phyloP scores from a whole-genome alignment of 2,888 invertebrate species.

The Agrochola litura region DNA sequence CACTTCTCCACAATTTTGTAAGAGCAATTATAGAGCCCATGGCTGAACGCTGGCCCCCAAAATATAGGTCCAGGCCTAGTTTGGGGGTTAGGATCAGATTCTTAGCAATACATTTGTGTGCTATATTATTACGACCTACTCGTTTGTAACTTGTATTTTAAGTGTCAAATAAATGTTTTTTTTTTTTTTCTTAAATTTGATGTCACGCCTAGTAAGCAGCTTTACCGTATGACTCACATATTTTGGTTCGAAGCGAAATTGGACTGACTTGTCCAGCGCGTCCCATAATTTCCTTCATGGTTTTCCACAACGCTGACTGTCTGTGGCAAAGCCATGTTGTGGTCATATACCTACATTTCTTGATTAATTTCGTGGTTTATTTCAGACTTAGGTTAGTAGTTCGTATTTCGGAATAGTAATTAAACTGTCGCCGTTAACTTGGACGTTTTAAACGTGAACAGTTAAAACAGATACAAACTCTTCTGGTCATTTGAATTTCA shows the following conservation, averaged over 20 bases:
- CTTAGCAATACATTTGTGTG: too few species aligned
- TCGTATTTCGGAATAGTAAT: constrained; percentile 35
- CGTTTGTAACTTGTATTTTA: too few species aligned
- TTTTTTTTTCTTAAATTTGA: too few species aligned
- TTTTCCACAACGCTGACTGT: constrained; percentile 22
- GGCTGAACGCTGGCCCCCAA: too few species aligned
- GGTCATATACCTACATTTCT: constrained; percentile 14
- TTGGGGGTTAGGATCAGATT: too few species aligned
- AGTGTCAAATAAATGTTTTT: too few species aligned
- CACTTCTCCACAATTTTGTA: too few species aligned
- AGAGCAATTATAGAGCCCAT: too few species aligned
- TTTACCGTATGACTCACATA: neutral
- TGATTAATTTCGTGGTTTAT: constrained; percentile 44
- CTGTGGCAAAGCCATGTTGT: neutral
- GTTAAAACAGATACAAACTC: constrained; percentile 42
- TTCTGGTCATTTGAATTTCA: constrained; percentile 50
- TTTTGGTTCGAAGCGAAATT: constrained; percentile 17
- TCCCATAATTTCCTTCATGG: constrained; percentile 34
- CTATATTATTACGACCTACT: too few species aligned
- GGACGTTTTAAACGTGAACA: constrained; percentile 20
- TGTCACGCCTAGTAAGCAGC: neutral
- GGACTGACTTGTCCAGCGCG: constrained; percentile 31
- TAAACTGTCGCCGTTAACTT: constrained; percentile 24
- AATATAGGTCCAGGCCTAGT: too few species aligned
- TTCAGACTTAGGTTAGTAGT: constrained; percentile 3